phyloP scores from a whole-genome alignment of 2,888 invertebrate genomes.

The Acronicta aceris region DNA sequence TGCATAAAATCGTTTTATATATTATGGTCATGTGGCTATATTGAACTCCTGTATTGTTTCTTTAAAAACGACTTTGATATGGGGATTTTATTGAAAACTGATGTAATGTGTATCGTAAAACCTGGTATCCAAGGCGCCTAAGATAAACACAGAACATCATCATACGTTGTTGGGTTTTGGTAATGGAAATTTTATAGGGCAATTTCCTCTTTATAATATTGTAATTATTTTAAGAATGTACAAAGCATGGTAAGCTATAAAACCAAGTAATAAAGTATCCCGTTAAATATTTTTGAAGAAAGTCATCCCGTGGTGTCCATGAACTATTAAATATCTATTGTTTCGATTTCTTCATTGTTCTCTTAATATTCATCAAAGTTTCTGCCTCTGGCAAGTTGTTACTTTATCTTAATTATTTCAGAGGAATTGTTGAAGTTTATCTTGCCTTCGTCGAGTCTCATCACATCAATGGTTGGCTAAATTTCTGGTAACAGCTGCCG shows the following conservation, averaged over 20 bases:
- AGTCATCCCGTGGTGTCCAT: conserved; percentile 27
- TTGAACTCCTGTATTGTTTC: conserved; percentile 73
- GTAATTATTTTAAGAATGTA: conserved; percentile 61
- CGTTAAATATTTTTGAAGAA: conserved; percentile 33
- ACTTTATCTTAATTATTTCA: conserved; percentile 62
- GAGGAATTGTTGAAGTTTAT: conserved; percentile 66
- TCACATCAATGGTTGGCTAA: conserved; percentile 75
- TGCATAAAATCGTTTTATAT: conserved; percentile 69
- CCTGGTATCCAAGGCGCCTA: conserved; percentile 68
- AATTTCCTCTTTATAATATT: conserved; percentile 71
- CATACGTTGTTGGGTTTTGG: conserved; percentile 64
- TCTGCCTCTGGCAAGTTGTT: conserved; percentile 31
- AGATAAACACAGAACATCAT: conserved; percentile 71
- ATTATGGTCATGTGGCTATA: conserved; percentile 67
- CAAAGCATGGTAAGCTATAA: conserved; percentile 37
- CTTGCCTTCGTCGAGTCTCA: conserved; percentile 69
- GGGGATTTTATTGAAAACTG: conserved; percentile 77
- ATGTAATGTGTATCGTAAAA: conserved; percentile 79
- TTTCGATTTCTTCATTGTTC: conserved; percentile 50
- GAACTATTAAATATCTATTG: conserved; percentile 43
- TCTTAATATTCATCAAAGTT: conserved; percentile 31
- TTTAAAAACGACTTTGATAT: conserved; percentile 66
- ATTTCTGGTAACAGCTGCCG: conserved; percentile 85
- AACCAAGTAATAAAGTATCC: conserved; percentile 42
- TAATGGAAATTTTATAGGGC: conserved; percentile 76